Percentiles rank a stretch among this genome's conserved stretches.
Evolutionary conservation across 1,140 invertebrate genomes (phyloP).

Genomic region (Dreissena rostriformis): DNA sequence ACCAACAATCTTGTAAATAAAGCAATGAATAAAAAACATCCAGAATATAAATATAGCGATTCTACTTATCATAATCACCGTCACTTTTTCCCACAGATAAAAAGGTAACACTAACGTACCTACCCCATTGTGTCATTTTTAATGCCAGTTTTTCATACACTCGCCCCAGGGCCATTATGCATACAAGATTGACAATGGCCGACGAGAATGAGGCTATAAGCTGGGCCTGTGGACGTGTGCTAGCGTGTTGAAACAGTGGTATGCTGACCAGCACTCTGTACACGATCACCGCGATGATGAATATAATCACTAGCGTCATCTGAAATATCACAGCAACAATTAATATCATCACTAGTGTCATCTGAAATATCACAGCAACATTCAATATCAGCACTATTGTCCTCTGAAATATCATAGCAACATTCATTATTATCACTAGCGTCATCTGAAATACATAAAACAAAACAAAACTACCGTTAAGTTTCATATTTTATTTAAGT

Average conservation of each 20-base stretch:
- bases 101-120: constrained; percentile 52
- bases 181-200: constrained; percentile 88
- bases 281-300: constrained; percentile 89
- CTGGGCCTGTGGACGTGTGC: constrained; percentile 84
- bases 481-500: too few species aligned
- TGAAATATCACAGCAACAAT: constrained; percentile 73
- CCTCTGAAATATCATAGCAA: constrained; percentile 85
- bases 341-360: background rate
- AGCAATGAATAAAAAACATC: too few species aligned
- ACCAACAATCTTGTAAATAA: too few species aligned
- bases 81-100: too few species aligned
- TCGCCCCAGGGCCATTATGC: constrained; percentile 86
- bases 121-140: constrained; percentile 94
- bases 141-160: constrained; percentile 94
- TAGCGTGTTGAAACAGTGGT: constrained; percentile 85
- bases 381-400: background rate
- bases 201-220: constrained; percentile 87
- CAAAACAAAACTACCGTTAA: too few species aligned
- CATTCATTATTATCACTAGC: constrained; percentile 88
- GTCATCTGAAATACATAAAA: constrained; percentile 83
- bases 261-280: constrained; percentile 87
- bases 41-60: too few species aligned
- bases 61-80: too few species aligned
- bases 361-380: background rate
- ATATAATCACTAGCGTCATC: constrained; percentile 88